phyloP scores from a whole-genome alignment of 2,888 invertebrate species.

The Mimachlamys varia region DNA sequence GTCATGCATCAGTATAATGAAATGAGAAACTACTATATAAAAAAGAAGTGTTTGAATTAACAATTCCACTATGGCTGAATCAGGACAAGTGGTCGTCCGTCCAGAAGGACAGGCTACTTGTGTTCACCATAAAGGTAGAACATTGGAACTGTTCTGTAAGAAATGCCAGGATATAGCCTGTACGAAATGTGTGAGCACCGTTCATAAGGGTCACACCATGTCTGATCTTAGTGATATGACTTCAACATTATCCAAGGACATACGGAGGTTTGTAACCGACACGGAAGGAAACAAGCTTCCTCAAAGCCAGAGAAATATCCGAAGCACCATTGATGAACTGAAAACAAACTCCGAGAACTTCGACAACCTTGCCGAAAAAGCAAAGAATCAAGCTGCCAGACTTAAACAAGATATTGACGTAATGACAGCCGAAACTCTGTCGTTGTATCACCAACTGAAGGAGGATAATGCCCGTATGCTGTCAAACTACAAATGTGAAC shows the following conservation, averaged over 20 bases:
- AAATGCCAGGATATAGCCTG: background rate
- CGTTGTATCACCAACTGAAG: background rate
- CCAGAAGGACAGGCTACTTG: background rate
- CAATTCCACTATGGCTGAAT: background rate
- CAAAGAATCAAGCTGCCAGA: background rate
- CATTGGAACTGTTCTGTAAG: background rate
- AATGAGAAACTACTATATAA: too few species aligned
- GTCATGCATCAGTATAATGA: too few species aligned
- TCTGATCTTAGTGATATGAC: background rate
- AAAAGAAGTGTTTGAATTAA: too few species aligned
- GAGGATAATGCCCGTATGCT: background rate
- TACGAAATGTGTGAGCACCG: background rate
- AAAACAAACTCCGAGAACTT: background rate
- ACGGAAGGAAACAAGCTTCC: background rate
- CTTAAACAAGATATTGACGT: background rate
- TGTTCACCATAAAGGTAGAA: conserved; percentile 1
- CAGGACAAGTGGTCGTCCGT: background rate
- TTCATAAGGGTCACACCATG: conserved; percentile 16
- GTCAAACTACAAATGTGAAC: background rate
- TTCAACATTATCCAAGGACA: background rate
- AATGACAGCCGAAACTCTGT: background rate
- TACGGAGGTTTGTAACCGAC: background rate
- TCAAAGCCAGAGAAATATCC: background rate
- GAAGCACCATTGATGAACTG: background rate
- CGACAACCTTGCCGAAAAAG: background rate